phyloP scores from a whole-genome alignment of 1,140 invertebrate genomes.

The Aporrectodea caliginosa region DNA sequence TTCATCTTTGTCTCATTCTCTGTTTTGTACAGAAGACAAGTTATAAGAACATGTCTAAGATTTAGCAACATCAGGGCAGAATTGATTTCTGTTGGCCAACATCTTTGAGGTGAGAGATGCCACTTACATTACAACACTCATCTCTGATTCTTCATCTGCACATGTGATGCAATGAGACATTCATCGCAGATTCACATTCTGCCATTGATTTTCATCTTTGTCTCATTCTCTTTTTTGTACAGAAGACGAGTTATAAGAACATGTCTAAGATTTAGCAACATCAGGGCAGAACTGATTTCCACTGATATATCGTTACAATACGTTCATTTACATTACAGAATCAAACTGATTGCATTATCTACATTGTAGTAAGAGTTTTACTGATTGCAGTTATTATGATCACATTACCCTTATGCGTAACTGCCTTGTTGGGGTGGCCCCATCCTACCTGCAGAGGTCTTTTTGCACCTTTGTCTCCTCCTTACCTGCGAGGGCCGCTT shows the following conservation, averaged over 20 bases:
- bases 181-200: background rate
- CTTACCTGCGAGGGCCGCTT: too few species aligned
- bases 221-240: background rate
- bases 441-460: too few species aligned
- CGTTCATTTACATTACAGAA: too few species aligned
- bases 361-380: too few species aligned
- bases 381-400: too few species aligned
- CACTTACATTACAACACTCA: slow-evolving; percentile 7
- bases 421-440: too few species aligned
- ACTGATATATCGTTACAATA: too few species aligned
- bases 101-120: slow-evolving; percentile 87
- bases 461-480: too few species aligned
- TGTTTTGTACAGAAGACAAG: background rate
- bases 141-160: background rate
- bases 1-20: background rate
- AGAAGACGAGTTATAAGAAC: background rate
- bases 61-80: background rate
- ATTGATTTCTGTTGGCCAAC: slow-evolving; percentile 87
- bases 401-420: too few species aligned
- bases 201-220: background rate
- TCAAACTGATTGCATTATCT: too few species aligned
- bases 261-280: background rate
- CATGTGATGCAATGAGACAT: background rate
- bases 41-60: background rate
- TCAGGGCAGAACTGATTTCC: too few species aligned